Evolutionary conservation across 2,888 invertebrate genomes (phyloP).

Genomic region (Aspidapion aeneum): DNA sequence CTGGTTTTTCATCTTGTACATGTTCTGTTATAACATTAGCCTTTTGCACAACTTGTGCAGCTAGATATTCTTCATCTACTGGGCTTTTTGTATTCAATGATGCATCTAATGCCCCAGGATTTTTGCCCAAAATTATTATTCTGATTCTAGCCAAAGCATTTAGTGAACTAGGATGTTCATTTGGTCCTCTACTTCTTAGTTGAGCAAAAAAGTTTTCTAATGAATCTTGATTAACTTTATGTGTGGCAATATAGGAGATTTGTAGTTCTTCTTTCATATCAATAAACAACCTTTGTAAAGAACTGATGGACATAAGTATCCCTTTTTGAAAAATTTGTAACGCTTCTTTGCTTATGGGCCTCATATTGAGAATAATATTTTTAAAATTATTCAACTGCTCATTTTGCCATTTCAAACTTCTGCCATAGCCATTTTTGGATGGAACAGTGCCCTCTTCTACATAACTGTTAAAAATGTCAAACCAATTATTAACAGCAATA

Average conservation of each 20-base stretch:
- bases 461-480: background rate
- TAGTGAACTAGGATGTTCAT: background rate
- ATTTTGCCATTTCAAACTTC: background rate
- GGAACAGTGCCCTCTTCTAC: background rate
- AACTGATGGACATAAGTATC: slow-evolving; percentile 5
- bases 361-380: too few relatives aligned
- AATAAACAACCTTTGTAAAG: background rate
- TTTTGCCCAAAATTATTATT: background rate
- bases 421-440: background rate
- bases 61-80: background rate
- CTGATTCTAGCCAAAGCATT: background rate
- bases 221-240: slow-evolving; percentile 6
- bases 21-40: background rate
- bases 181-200: slow-evolving; percentile 1
- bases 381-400: too few relatives aligned
- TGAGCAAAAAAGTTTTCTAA: slow-evolving; percentile 11
- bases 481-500: background rate
- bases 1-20: background rate
- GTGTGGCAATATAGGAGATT: background rate
- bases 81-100: background rate
- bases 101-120: background rate
- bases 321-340: too few relatives aligned
- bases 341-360: background rate
- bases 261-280: slow-evolving; percentile 1
- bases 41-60: background rate